Conservation (phyloP, 2,113 vertebrate species). For the Gnathonemus longibarbis region DNA sequence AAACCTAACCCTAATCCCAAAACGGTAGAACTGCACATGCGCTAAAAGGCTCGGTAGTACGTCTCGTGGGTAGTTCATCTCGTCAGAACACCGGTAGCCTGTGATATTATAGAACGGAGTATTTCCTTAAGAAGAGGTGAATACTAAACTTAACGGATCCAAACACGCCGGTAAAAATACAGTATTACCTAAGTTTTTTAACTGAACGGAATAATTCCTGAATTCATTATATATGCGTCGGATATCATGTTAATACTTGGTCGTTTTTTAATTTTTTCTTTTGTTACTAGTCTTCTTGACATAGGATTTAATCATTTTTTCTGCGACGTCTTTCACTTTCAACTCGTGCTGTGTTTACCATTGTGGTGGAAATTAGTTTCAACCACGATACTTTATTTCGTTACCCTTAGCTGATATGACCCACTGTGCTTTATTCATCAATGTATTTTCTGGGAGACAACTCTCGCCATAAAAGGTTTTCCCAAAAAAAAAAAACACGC, state of each 20-base stretch:
- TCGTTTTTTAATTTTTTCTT: not conserved
- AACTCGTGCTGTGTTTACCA: not conserved
- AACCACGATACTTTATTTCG: not conserved
- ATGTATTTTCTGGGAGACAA: not conserved
- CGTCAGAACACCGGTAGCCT: too few relatives aligned
- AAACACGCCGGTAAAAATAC: not conserved
- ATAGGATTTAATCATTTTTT: not conserved
- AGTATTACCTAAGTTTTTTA: not conserved
- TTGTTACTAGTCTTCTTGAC: not conserved
- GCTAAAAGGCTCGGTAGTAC: too few relatives aligned
- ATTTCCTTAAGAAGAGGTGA: not conserved
- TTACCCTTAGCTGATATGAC: not conserved
- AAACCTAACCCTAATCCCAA: too few relatives aligned
- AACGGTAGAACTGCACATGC: too few relatives aligned
- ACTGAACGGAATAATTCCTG: not conserved
- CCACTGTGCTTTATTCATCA: not conserved
- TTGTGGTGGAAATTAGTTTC: not conserved
- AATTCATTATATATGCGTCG: not conserved
- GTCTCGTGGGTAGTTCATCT: too few relatives aligned
- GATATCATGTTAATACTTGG: not conserved
- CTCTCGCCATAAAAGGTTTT: not conserved
- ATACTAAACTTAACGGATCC: not conserved
- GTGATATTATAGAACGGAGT: not conserved
- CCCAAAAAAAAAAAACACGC: not conserved
- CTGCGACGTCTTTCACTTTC: not conserved